phyloP scores from a whole-genome alignment of 2,888 invertebrate genomes.

The Dasypolia templi region DNA sequence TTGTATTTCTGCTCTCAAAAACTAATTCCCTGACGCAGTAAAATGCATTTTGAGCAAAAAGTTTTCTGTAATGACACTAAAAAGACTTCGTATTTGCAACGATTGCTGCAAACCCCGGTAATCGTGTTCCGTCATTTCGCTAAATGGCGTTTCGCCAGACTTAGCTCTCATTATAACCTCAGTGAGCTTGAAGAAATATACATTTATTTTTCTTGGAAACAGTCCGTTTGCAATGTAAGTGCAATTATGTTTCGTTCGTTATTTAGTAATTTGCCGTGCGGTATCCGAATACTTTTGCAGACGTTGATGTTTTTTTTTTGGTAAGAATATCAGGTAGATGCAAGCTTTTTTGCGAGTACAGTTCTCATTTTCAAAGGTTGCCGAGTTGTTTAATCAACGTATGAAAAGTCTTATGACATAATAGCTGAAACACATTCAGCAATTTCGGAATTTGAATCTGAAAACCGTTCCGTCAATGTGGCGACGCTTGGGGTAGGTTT shows the following conservation, averaged over 20 bases:
- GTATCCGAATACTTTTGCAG: constrained; percentile 15
- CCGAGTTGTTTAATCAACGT: not conserved
- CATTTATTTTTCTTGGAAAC: constrained; percentile 29
- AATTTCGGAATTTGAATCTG: too few relatives aligned
- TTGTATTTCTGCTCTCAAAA: constrained; percentile 20
- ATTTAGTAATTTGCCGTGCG: constrained; percentile 33
- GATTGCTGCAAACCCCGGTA: constrained; percentile 21
- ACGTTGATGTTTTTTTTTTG: constrained; percentile 13
- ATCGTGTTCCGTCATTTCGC: constrained; percentile 38
- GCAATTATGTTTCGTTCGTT: constrained; percentile 19
- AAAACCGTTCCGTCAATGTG: too few relatives aligned
- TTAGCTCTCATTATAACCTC: constrained; percentile 48
- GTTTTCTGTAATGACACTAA: constrained; percentile 27
- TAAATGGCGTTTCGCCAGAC: constrained; percentile 45
- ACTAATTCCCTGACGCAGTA: not conserved
- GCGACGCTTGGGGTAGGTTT: too few relatives aligned
- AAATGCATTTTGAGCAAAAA: constrained; percentile 43
- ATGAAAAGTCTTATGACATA: too few relatives aligned
- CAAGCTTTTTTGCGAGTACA: not conserved
- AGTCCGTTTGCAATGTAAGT: constrained; percentile 17
- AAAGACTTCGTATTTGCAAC: constrained; percentile 34
- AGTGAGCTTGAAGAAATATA: constrained; percentile 53
- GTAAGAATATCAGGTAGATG: not conserved
- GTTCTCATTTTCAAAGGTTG: not conserved
- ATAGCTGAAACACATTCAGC: too few relatives aligned